phyloP scores from a whole-genome alignment of 1,140 invertebrate species.

The Lamellibrachia luymesi region DNA sequence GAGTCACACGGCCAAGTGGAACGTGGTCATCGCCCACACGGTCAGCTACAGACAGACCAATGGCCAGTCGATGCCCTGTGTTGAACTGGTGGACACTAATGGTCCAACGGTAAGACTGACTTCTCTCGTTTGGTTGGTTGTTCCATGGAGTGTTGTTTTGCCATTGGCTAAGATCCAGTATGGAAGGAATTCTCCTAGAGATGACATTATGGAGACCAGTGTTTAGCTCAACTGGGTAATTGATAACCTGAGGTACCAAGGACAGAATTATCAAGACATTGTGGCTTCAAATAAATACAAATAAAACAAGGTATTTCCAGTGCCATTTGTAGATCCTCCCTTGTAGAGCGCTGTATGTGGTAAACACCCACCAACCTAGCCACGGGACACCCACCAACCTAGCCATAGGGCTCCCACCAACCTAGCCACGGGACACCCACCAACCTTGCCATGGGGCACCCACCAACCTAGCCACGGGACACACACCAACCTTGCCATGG shows the following conservation, averaged over 20 bases:
- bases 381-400: too few relatives aligned
- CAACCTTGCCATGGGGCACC: too few relatives aligned
- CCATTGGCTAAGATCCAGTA: background rate
- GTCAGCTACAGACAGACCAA: conserved; percentile 64
- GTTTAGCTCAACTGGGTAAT: background rate
- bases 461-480: too few relatives aligned
- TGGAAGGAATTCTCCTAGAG: too few relatives aligned
- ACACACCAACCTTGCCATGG: too few relatives aligned
- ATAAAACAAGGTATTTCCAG: background rate
- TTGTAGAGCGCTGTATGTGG: too few relatives aligned
- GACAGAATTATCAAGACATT: background rate
- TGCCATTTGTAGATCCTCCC: too few relatives aligned
- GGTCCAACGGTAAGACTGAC: background rate
- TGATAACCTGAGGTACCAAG: background rate
- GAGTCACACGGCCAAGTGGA: conserved; percentile 68
- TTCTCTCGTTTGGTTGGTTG: background rate
- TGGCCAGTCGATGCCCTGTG: conserved; percentile 37
- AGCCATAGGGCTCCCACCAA: too few relatives aligned
- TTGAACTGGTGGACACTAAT: conserved; percentile 50
- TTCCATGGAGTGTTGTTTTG: background rate
- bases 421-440: too few relatives aligned
- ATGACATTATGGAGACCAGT: background rate
- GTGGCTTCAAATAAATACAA: background rate
- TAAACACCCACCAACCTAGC: too few relatives aligned
- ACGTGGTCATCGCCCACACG: conserved; percentile 67